Conservation (phyloP, 2,888 invertebrate genomes). For the Chesias legatella region DNA sequence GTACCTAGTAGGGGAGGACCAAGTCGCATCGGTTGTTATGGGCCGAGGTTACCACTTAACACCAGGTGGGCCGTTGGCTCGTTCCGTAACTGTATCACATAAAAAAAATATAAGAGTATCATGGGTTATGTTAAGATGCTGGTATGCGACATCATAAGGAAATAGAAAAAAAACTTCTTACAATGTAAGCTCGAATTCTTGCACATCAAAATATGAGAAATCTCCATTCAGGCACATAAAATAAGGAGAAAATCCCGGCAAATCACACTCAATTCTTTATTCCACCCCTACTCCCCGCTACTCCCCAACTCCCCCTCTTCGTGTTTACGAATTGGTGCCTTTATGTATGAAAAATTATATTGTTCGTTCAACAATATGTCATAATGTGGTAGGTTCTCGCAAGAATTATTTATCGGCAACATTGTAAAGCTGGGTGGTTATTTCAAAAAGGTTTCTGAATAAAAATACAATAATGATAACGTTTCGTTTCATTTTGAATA, state of each 20-base stretch:
- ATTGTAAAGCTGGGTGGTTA: no score
- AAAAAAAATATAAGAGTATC: no score
- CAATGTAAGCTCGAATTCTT: neutral
- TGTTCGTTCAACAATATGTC: slow-evolving; percentile 61
- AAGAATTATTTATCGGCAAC: slow-evolving; percentile 49
- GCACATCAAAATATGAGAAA: neutral
- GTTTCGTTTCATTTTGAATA: no score
- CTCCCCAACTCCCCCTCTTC: slow-evolving; percentile 4
- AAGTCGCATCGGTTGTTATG: no score
- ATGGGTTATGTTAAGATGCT: no score
- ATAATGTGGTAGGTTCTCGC: slow-evolving; percentile 50
- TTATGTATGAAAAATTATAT: slow-evolving; percentile 52
- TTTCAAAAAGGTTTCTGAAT: no score
- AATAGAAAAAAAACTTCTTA: neutral
- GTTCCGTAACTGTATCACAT: no score
- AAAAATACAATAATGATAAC: no score
- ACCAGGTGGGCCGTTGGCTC: no score
- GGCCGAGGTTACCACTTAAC: no score
- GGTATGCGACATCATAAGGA: no score
- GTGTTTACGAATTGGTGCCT: slow-evolving; percentile 28
- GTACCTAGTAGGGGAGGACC: no score
- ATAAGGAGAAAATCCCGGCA: slow-evolving; percentile 20
- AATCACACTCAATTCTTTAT: slow-evolving; percentile 23
- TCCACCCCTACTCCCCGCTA: slow-evolving; percentile 9
- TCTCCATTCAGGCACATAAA: slow-evolving; percentile 20